Evolutionary conservation across 2,797 vertebrate genomes (phyloP).

Genomic region (Sarcoramphus papa): DNA sequence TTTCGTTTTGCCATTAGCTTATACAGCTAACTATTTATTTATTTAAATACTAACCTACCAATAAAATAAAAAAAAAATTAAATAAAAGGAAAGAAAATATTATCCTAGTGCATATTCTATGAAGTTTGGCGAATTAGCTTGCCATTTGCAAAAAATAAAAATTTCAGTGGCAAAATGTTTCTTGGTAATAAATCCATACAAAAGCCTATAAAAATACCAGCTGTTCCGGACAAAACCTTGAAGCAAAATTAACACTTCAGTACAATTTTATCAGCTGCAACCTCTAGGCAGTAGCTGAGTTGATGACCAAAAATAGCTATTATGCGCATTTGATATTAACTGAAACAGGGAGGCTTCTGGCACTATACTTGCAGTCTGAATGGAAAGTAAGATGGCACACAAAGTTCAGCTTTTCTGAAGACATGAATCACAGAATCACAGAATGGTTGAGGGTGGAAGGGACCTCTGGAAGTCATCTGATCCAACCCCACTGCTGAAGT

Average conservation of each 20-base stretch:
- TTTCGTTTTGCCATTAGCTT: neutral
- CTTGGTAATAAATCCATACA: neutral
- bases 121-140: neutral
- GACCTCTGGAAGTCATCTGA: neutral
- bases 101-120: neutral
- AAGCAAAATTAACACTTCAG: neutral
- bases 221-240: conserved; percentile 1
- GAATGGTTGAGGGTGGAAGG: neutral
- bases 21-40: neutral
- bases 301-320: neutral
- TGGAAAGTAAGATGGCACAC: neutral
- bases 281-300: neutral
- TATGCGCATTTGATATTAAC: neutral
- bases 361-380: neutral
- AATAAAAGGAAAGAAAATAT: neutral
- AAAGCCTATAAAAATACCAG: neutral
- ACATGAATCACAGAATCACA: neutral
- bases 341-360: neutral
- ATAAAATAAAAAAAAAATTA: neutral
- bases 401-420: neutral
- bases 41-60: neutral
- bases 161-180: neutral
- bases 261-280: conserved; percentile 1
- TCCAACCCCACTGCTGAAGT: neutral
- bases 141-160: neutral